These are phyloP conservation scores for Adrianichthys oophorus DNA, from an alignment of 2,797 vertebrate species.

Conservation along the genomic window DNA sequence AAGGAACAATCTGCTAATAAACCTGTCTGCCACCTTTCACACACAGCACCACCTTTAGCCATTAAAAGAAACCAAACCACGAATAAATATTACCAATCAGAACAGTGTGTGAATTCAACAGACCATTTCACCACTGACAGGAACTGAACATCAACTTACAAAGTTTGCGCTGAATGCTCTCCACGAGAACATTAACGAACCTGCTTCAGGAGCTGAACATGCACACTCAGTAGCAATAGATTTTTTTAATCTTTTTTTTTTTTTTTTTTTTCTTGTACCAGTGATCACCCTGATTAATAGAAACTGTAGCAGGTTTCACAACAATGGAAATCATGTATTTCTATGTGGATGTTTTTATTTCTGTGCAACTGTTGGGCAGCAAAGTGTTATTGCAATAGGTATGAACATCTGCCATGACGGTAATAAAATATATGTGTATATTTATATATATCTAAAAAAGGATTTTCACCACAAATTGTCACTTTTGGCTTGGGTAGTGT, in stretches of 20 bases:
- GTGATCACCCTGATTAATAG: constrained; percentile 59
- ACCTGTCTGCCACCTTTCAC: constrained; percentile 62
- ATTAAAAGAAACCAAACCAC: constrained; percentile 68
- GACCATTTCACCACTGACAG: constrained; percentile 54
- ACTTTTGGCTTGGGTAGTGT: constrained; percentile 77
- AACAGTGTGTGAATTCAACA: constrained; percentile 69
- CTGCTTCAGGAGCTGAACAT: constrained; percentile 41
- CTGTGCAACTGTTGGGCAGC: constrained; percentile 53
- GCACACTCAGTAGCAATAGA: constrained; percentile 58
- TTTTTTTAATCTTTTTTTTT: background rate
- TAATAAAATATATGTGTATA: constrained; percentile 36
- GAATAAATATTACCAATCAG: constrained; percentile 75
- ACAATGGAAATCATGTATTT: constrained; percentile 27
- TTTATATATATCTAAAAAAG: constrained; percentile 39
- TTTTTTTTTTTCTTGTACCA: constrained; percentile 25
- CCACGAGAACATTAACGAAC: constrained; percentile 21
- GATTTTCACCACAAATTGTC: constrained; percentile 52
- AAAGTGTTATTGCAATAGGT: constrained; percentile 69
- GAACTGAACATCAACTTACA: constrained; percentile 60
- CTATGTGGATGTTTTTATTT: constrained; percentile 26
- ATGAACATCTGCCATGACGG: constrained; percentile 57
- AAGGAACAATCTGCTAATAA: constrained; percentile 42
- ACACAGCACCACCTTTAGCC: constrained; percentile 69
- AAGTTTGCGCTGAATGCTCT: constrained; percentile 66
- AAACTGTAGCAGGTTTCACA: constrained; percentile 47